phyloP scores from a whole-genome alignment of 2,888 invertebrate genomes.

The Ophion ventricosus region DNA sequence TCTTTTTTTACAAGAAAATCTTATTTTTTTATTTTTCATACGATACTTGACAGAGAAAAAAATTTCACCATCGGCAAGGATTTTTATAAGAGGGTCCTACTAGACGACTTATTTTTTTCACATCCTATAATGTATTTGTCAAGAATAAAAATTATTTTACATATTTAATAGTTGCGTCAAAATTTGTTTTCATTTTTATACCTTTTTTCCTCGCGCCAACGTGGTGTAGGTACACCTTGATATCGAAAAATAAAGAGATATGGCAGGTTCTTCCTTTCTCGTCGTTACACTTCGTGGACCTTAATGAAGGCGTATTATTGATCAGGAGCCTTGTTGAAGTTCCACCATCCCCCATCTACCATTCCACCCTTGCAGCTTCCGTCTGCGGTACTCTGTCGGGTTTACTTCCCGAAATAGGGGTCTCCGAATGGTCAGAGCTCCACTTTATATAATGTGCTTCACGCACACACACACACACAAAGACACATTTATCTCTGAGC shows the following conservation, averaged over 20 bases:
- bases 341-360: conserved; percentile 70
- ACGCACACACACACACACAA: not conserved
- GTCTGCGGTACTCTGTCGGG: conserved; percentile 18
- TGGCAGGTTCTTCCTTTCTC: conserved; percentile 64
- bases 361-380: conserved; percentile 42
- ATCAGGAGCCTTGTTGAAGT: conserved; percentile 75
- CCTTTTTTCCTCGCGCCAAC: no score
- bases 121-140: no score
- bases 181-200: no score
- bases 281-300: conserved; percentile 69
- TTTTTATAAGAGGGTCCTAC: no score
- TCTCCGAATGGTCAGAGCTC: conserved; percentile 56
- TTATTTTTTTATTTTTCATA: no score
- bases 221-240: no score
- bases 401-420: conserved; percentile 32
- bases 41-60: no score
- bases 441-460: conserved; percentile 8
- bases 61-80: no score
- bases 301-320: conserved; percentile 77
- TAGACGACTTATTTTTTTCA: no score
- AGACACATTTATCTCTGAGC: not conserved
- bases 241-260: not conserved
- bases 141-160: no score
- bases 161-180: no score
- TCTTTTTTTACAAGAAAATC: no score